Evolutionary conservation across 2,113 vertebrate species (phyloP).

Genomic region (Panthera tigris): DNA sequence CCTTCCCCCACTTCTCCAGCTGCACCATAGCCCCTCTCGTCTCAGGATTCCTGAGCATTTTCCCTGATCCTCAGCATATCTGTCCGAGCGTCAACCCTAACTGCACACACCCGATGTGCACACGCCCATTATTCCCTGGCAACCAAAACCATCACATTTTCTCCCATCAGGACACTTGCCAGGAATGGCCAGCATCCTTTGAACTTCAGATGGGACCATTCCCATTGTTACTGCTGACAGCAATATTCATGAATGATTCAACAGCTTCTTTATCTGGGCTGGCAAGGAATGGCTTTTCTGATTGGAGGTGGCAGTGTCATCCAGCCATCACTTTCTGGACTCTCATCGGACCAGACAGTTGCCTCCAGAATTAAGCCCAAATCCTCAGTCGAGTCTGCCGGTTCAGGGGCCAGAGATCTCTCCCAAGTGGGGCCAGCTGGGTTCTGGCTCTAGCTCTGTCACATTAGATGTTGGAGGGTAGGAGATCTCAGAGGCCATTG

Average conservation of each 20-base stretch:
- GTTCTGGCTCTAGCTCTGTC: not conserved
- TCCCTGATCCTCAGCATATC: not conserved
- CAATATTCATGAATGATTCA: not conserved
- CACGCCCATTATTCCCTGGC: not conserved
- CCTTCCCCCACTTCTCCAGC: not conserved
- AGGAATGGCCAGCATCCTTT: not conserved
- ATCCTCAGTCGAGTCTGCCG: not conserved
- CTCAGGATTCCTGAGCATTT: not conserved
- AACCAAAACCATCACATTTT: not conserved
- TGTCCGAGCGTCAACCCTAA: not conserved
- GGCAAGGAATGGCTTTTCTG: not conserved
- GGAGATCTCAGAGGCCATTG: not conserved
- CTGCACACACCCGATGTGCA: accelerated
- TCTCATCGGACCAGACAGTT: not conserved
- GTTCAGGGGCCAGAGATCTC: not conserved
- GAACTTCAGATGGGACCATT: not conserved
- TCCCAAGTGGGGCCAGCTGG: not conserved
- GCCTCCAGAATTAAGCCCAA: not conserved
- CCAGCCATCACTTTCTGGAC: not conserved
- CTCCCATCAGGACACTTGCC: not conserved
- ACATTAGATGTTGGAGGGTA: not conserved
- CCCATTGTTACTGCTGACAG: not conserved
- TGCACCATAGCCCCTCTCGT: not conserved
- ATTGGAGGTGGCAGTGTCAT: not conserved
- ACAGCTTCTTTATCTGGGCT: not conserved